Conservation (phyloP, 1,140 invertebrate genomes). For the Alviniconcha marisindica region DNA sequence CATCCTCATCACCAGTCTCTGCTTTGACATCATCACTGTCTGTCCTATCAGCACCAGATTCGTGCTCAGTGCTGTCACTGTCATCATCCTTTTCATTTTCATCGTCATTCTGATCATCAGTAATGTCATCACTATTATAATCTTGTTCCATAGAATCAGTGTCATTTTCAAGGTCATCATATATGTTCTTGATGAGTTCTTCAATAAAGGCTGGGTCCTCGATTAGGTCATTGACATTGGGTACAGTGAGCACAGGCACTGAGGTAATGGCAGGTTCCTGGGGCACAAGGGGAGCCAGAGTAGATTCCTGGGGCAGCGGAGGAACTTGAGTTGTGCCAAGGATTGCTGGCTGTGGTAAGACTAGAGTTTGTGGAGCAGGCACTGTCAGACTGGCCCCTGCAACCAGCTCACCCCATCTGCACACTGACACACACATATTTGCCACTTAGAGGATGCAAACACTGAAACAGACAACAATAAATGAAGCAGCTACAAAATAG, state of each 20-base stretch:
- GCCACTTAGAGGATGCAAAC: too few relatives aligned
- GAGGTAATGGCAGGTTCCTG: too few relatives aligned
- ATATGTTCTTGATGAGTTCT: neutral
- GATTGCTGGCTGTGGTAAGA: neutral
- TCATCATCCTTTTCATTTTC: neutral
- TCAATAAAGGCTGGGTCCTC: neutral
- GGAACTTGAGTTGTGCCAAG: neutral
- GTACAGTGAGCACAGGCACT: too few relatives aligned
- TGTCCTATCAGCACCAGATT: neutral
- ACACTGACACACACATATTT: too few relatives aligned
- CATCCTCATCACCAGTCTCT: neutral
- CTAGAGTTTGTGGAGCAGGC: neutral
- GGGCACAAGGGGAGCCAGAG: slow-evolving; percentile 1
- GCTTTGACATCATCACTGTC: neutral
- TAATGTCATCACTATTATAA: neutral
- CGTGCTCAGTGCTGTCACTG: too few relatives aligned
- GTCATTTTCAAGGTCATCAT: slow-evolving; percentile 5
- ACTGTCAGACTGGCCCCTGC: neutral
- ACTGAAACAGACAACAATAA: too few relatives aligned
- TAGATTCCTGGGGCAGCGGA: neutral
- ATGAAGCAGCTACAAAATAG: too few relatives aligned
- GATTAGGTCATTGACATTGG: neutral
- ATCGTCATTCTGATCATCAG: neutral
- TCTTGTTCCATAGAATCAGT: neutral
- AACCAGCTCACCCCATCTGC: neutral